phyloP scores from a whole-genome alignment of 2,797 vertebrate species.

The Anguilla obscura region DNA sequence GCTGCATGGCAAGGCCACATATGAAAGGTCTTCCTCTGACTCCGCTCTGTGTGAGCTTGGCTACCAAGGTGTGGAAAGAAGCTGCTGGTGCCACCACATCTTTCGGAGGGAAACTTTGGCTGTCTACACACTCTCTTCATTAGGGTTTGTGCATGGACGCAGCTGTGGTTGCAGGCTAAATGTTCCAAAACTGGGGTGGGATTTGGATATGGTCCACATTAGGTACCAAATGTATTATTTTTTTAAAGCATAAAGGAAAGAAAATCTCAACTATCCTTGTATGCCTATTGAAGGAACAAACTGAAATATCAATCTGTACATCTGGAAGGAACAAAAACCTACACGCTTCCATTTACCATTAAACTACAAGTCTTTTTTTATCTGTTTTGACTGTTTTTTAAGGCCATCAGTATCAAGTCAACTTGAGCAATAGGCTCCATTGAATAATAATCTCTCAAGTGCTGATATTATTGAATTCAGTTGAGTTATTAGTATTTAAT shows the following conservation, averaged over 20 bases:
- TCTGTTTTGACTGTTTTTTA: not conserved
- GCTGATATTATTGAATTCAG: not conserved
- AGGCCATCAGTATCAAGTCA: not conserved
- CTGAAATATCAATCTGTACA: not conserved
- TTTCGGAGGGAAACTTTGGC: not conserved
- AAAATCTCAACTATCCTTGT: not conserved
- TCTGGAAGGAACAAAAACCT: too few relatives aligned
- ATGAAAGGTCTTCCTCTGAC: not conserved
- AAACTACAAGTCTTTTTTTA: not conserved
- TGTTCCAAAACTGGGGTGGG: not conserved
- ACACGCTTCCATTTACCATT: not conserved
- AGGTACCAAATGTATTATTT: not conserved
- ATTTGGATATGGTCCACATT: not conserved
- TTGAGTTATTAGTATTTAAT: not conserved
- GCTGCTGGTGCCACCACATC: too few relatives aligned
- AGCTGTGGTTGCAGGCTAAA: not conserved
- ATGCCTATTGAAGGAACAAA: not conserved
- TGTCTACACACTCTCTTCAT: not conserved
- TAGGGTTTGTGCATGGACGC: not conserved
- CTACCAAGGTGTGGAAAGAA: not conserved
- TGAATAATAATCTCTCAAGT: constrained; percentile 38
- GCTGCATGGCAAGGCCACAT: not conserved
- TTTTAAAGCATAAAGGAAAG: not conserved
- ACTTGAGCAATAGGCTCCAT: not conserved
- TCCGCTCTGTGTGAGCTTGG: not conserved